Percentiles rank a stretch among this genome's conserved stretches.
phyloP scores from a whole-genome alignment of 2,113 vertebrate species.

The Cricetomys ansorgei region DNA sequence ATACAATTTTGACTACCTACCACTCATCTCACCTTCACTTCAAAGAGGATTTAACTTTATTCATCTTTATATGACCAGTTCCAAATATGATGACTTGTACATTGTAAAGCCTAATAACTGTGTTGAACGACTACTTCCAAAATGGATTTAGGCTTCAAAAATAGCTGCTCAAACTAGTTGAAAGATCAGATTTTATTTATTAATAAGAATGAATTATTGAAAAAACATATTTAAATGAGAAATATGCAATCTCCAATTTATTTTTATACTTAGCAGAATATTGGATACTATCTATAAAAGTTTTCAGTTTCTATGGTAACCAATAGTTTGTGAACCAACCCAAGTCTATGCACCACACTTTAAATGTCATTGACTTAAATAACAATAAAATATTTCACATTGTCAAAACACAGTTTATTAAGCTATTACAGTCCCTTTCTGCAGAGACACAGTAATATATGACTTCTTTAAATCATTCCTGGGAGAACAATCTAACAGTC shows the following conservation, averaged over 20 bases:
- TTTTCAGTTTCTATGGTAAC: neutral
- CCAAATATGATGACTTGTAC: neutral
- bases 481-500: neutral
- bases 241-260: neutral
- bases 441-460: neutral
- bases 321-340: neutral
- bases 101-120: neutral
- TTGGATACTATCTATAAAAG: neutral
- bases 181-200: neutral
- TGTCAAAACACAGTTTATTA: neutral
- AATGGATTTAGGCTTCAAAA: neutral
- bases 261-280: neutral
- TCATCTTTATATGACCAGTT: neutral
- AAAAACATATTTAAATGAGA: neutral
- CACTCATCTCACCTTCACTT: neutral
- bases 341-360: neutral
- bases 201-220: neutral
- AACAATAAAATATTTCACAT: neutral
- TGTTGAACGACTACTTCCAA: neutral
- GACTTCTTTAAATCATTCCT: neutral
- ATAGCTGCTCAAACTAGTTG: neutral
- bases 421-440: neutral
- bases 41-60: neutral
- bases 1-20: neutral
- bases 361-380: neutral